Evolutionary conservation across 2,113 vertebrate species (phyloP), one percentile per base, ranked within the genome.

Genomic region (Oxygymnocypris stewartii): DNA sequence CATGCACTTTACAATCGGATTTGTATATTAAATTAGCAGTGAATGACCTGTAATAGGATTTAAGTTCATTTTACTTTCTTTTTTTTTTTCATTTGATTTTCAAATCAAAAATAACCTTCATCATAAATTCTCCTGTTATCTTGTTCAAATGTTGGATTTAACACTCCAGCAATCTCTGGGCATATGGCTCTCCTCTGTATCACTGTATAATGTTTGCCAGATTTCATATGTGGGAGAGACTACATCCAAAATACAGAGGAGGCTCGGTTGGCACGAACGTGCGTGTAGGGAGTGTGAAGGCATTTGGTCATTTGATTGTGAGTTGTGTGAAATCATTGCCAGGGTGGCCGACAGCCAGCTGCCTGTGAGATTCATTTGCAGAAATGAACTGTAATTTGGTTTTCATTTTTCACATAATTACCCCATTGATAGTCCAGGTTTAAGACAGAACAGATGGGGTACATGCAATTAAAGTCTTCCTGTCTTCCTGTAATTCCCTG

Each of bases 191-290:
- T 73, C 31, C 35, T n/a, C 59, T 67, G 57, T 49, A 51, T 71
- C 44, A 35, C 80, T 82, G 80, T 47, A 49, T 51, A 51, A 71
- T 82, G 63, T 69, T 82, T 82, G 65, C 16, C 81, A 71, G 71
- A 71, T 82, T 82, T 82, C 81, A 82, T 82, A 51, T 71, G 81
- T 82, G 81, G 63, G 63, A 71, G 81, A 82, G 28, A 71, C 69
- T 73, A 59, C 18, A 35, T 69, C 63, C 16, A 25, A 49, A 40
- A 86, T 71, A 54, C 63, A 0, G 61, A 73, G 42, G 10, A 28
- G 84, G 47, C 76, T 57, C 23, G 6, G 44, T 44, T 69, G 59
- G 44, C 77, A 73, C 4, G 28, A 10, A 71, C 2, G 1, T 59
- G 47, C 25, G 35, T 82, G 85, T 76, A 37, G 78, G 79, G 42